phyloP scores from a whole-genome alignment of 2,113 vertebrate species.

The Phyllostomus discolor region DNA sequence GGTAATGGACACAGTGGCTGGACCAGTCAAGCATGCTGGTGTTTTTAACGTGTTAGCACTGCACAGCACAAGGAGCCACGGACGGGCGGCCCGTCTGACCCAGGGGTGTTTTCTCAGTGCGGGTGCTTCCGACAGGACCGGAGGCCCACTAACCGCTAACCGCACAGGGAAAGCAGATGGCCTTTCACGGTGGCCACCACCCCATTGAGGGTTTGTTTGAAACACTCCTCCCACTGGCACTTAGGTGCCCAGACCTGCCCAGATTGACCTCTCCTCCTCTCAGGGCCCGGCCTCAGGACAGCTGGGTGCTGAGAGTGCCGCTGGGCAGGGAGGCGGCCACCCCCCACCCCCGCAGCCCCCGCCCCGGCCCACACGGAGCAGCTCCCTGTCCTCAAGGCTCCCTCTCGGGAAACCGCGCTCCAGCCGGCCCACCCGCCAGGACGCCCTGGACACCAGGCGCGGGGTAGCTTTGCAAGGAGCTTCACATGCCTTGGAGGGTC shows the following conservation, averaged over 20 bases:
- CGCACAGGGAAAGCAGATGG: rapidly evolving
- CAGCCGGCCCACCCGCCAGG: no score
- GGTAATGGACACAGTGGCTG: no score
- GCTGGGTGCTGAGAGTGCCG: rapidly evolving
- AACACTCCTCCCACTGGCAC: background rate
- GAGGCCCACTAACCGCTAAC: background rate
- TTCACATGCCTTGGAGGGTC: background rate
- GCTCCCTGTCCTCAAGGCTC: rapidly evolving
- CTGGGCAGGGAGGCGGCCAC: background rate
- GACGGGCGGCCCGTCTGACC: background rate
- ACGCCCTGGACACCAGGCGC: background rate
- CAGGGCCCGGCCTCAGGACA: background rate
- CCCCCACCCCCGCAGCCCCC: background rate
- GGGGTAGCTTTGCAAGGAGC: background rate
- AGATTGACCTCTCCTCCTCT: background rate
- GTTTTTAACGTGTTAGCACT: no score
- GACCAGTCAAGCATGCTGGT: rapidly evolving
- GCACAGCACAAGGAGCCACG: no score
- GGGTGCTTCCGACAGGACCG: no score
- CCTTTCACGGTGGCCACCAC: background rate
- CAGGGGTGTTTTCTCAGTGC: background rate
- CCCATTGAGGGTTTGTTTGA: background rate
- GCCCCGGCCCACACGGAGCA: background rate
- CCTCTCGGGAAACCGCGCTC: background rate
- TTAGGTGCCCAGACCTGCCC: background rate